Evolutionary conservation across 2,888 invertebrate genomes (phyloP), one percentile per base, ranked within the genome.

Genomic region (Leptothorax acervorum): DNA sequence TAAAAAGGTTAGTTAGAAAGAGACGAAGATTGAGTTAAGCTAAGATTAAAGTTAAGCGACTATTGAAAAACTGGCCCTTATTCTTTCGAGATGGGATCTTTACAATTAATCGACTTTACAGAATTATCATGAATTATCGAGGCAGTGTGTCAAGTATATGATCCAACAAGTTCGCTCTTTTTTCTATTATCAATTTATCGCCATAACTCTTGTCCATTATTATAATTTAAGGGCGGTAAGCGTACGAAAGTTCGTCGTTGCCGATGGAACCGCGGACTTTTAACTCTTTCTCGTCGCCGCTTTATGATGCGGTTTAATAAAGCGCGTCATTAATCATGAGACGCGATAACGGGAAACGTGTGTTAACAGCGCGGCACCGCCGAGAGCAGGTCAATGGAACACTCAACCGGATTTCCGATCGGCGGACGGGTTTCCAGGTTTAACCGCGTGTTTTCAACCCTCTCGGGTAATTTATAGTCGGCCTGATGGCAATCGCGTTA

Each of bases 401-500:
- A 90, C 88, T 85, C 86, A 79, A 86, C 74, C 92, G 91, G 91
- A 90, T 84, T 86, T 92, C 91, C 90, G 91, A 88, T 82, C 78
- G 39, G 73, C 74, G 74, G 23, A 71, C 83, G 71, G 79, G 86
- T 76, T 82, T 82, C 62, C 71, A 86, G 83, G 81, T 86, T 88
- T 71, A 81, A 35, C 60, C 57, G 28, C 70, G 51, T 35, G 57
- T 68, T 45, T 55, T 65, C 82, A 73, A 60, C 84, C 66, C 84
- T 79, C 63, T 48, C 78, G 83, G 85, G 84, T 92, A 93, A 93
- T 93, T 92, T 92, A 92, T 92, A 88, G 91, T 82, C 83, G 39
- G 28, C 73, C 74, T 84, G 86, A 85, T 85, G 85, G 81, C 86
- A 85, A 91, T 90, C 88, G 84, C 86, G 85, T 90, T 89, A 89